Conservation (phyloP, 2,113 vertebrate genomes). For the Paramisgurnus dabryanus region DNA sequence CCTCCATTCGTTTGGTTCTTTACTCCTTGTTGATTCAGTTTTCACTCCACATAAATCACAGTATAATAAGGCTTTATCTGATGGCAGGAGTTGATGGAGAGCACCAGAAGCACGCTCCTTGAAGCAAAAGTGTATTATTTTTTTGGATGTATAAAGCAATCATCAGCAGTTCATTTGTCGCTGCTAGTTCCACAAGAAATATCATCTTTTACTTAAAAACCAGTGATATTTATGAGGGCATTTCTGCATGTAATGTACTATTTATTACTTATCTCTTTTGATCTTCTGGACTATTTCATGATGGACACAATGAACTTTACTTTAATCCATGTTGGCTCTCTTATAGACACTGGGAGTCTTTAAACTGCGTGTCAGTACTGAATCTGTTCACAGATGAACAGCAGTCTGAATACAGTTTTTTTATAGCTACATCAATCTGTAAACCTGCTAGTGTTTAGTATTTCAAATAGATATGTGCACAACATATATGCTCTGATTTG, state of each 20-base stretch:
- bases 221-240: constrained; percentile 52
- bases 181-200: too few species aligned
- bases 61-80: constrained; percentile 65
- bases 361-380: constrained; percentile 5
- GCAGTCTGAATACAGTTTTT: neutral
- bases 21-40: constrained; percentile 59
- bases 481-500: neutral
- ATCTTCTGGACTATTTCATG: neutral
- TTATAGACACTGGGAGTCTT: constrained; percentile 32
- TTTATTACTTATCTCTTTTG: constrained; percentile 55
- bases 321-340: constrained; percentile 21
- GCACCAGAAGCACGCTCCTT: constrained; percentile 34
- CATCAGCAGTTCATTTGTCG: too few species aligned
- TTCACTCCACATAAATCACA: constrained; percentile 72
- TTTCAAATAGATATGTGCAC: neutral
- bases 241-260: constrained; percentile 65
- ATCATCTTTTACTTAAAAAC: too few species aligned
- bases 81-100: constrained; percentile 59
- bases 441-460: neutral
- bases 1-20: constrained; percentile 61
- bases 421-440: constrained; percentile 29
- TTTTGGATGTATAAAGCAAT: too few species aligned
- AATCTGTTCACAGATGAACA: constrained; percentile 25
- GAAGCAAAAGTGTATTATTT: constrained; percentile 65
- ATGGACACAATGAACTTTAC: constrained; percentile 46